phyloP scores from a whole-genome alignment of 2,797 vertebrate species.

The Gymnodraco acuticeps region DNA sequence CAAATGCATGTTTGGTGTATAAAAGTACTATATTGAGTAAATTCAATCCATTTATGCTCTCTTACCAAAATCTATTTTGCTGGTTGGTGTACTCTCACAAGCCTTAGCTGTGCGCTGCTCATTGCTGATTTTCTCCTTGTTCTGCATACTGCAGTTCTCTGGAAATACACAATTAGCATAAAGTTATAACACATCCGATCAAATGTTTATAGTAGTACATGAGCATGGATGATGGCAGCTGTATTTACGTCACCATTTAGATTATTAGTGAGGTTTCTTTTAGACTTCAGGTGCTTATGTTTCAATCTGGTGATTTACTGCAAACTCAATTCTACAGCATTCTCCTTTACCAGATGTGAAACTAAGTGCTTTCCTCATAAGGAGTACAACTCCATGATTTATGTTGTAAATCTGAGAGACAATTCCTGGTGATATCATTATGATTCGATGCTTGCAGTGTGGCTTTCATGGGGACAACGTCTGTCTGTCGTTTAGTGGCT shows the following conservation, averaged over 20 bases:
- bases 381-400: background rate
- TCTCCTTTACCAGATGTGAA: background rate
- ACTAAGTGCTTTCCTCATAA: background rate
- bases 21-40: background rate
- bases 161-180: background rate
- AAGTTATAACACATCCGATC: background rate
- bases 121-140: constrained; percentile 52
- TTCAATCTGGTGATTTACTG: background rate
- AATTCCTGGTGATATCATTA: no score
- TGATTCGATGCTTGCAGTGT: no score
- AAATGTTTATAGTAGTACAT: background rate
- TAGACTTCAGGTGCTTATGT: background rate
- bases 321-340: background rate
- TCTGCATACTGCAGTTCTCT: constrained; percentile 81
- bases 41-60: background rate
- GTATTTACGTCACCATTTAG: background rate
- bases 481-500: no score
- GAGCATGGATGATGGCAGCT: background rate
- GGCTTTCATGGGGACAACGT: no score
- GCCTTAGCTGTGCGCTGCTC: constrained; percentile 47
- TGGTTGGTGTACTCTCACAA: constrained; percentile 61
- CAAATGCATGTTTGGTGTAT: background rate
- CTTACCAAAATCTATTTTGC: constrained; percentile 78
- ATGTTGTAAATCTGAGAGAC: no score
- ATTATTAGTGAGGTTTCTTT: background rate